Conservation (phyloP, 2,113 vertebrate species). For the Orientallactaga bullata region DNA sequence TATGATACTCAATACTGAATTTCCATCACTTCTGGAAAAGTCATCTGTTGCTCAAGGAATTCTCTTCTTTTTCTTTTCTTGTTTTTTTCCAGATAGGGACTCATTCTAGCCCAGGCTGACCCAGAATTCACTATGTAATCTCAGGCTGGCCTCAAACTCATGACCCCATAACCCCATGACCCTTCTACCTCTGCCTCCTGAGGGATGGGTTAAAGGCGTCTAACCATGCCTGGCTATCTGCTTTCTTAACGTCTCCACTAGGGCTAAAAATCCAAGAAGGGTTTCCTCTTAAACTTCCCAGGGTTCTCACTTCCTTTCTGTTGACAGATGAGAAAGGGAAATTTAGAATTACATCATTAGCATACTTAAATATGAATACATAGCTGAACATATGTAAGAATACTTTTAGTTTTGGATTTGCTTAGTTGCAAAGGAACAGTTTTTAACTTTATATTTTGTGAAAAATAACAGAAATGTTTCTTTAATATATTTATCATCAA, state of each 20-base stretch:
- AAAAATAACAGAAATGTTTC: not conserved
- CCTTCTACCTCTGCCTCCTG: too few species aligned
- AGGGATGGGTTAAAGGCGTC: too few species aligned
- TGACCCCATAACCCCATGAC: too few species aligned
- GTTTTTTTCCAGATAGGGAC: too few species aligned
- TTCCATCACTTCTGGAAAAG: not conserved
- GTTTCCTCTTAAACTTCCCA: not conserved
- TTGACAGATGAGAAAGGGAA: not conserved
- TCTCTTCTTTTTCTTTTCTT: not conserved
- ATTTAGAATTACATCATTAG: not conserved
- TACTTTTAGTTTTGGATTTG: not conserved
- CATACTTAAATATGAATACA: not conserved
- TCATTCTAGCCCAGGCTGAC: too few species aligned
- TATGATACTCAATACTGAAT: not conserved
- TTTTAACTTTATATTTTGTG: slow-evolving; percentile 12
- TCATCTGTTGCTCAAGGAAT: not conserved
- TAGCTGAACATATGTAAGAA: not conserved
- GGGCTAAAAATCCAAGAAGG: too few species aligned
- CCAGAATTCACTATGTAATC: too few species aligned
- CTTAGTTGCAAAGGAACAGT: not conserved
- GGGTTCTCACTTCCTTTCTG: not conserved
- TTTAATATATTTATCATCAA: not conserved
- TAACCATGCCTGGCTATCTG: too few species aligned
- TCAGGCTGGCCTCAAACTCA: too few species aligned
- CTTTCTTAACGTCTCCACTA: too few species aligned